Conservation (phyloP, 2,797 vertebrate genomes). For the Balearica regulorum region DNA sequence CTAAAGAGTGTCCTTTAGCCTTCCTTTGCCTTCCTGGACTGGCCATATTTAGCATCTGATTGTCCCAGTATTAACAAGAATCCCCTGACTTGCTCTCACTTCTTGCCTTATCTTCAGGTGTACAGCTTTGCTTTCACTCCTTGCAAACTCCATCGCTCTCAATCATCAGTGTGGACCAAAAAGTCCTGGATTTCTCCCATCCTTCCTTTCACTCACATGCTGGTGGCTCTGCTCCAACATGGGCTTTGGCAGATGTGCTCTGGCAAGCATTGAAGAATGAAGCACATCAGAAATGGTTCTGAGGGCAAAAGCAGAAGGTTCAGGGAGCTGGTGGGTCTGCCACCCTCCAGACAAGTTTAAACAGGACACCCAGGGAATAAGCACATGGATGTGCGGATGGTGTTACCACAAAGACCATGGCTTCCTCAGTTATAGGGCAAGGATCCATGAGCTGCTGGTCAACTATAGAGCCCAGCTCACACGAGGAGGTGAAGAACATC, state of each 20-base stretch:
- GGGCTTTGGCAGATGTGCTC: background rate
- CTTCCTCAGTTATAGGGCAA: background rate
- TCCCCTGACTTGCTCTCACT: background rate
- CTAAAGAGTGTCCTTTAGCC: background rate
- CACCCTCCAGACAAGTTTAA: background rate
- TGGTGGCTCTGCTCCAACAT: background rate
- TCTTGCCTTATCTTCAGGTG: background rate
- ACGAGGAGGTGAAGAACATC: background rate
- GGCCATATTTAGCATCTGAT: background rate
- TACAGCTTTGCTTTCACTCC: accelerated
- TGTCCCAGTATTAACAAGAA: background rate
- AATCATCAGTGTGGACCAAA: background rate
- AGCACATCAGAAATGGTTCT: background rate
- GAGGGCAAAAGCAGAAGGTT: background rate
- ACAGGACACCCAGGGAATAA: background rate
- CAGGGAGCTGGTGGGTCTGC: background rate
- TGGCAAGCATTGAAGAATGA: background rate
- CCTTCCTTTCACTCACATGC: background rate
- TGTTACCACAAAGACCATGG: no score
- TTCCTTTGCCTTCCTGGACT: background rate
- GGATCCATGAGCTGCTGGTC: background rate
- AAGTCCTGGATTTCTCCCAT: background rate
- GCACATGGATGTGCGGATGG: background rate
- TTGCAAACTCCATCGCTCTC: background rate
- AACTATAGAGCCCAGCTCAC: background rate